Conservation (phyloP, 2,888 invertebrate species). For the Lepas anatifera region DNA sequence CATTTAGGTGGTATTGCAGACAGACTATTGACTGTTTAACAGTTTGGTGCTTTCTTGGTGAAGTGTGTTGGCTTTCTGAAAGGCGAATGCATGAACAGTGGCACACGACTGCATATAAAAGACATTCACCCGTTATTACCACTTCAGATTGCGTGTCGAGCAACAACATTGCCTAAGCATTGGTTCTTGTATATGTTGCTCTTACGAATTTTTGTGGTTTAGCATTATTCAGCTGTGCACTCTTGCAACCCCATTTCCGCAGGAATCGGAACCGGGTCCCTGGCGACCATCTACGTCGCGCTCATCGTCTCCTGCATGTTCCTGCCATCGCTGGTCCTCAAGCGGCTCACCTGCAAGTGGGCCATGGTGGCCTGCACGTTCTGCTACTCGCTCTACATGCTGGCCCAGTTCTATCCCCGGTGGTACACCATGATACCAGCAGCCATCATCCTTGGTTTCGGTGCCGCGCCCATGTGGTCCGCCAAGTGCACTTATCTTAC, state of each 20-base stretch:
- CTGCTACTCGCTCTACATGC: constrained; percentile 89
- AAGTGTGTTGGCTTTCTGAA: too few species aligned
- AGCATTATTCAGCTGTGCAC: too few species aligned
- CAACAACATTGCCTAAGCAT: too few species aligned
- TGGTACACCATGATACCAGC: constrained; percentile 77
- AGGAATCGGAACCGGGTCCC: constrained; percentile 77
- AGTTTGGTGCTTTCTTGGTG: too few species aligned
- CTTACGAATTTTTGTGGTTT: too few species aligned
- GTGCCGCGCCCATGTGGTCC: constrained; percentile 96
- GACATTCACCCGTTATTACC: too few species aligned
- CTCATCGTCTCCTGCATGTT: constrained; percentile 91
- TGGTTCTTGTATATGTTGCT: too few species aligned
- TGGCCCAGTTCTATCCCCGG: constrained; percentile 79
- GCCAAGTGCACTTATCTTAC: constrained; percentile 94
- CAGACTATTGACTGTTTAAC: too few species aligned
- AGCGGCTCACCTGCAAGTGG: constrained; percentile 73
- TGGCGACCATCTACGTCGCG: constrained; percentile 82
- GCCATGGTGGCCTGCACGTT: constrained; percentile 82
- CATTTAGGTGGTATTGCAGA: too few species aligned
- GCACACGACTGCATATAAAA: too few species aligned
- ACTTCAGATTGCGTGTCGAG: too few species aligned
- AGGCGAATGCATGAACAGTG: too few species aligned
- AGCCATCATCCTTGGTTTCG: constrained; percentile 82
- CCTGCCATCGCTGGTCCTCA: constrained; percentile 81
- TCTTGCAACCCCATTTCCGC: constrained; percentile 29